Evolutionary conservation across 1,140 invertebrate genomes (phyloP).

Genomic region (Glossosoma conforme): DNA sequence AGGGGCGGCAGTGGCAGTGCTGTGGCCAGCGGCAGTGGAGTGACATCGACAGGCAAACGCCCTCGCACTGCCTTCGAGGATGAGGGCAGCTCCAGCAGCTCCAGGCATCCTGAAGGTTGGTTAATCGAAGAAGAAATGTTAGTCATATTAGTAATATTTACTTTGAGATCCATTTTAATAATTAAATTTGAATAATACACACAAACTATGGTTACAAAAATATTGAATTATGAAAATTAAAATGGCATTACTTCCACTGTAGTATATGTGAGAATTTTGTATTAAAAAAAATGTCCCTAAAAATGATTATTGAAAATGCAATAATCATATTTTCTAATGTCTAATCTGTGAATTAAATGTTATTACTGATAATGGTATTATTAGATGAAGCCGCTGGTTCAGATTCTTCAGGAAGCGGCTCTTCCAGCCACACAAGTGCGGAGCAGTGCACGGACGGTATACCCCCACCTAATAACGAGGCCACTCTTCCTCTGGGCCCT

Average conservation of each 20-base stretch:
- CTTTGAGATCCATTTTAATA: too few relatives aligned
- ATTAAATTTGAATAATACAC: too few relatives aligned
- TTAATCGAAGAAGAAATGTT: too few relatives aligned
- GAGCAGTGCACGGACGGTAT: conserved; percentile 34
- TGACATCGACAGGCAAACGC: conserved; percentile 9
- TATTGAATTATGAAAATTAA: too few relatives aligned
- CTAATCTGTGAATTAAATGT: too few relatives aligned
- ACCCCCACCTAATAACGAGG: conserved; percentile 32
- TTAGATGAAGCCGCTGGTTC: conserved; percentile 39
- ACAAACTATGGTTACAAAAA: too few relatives aligned
- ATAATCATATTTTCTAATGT: too few relatives aligned
- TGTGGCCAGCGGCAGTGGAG: conserved; percentile 42
- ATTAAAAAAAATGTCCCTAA: too few relatives aligned
- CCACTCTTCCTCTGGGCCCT: conserved; percentile 39
- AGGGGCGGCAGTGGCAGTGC: conserved; percentile 44
- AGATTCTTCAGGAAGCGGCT: conserved; percentile 39
- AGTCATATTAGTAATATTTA: too few relatives aligned
- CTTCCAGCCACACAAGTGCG: conserved; percentile 32
- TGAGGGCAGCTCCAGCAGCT: conserved; percentile 45
- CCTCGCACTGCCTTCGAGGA: conserved; percentile 42
- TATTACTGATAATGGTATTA: not conserved
- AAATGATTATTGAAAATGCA: too few relatives aligned
- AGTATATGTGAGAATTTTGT: too few relatives aligned
- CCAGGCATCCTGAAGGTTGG: conserved; percentile 45
- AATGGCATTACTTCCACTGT: too few relatives aligned